Evolutionary conservation across 2,113 vertebrate genomes (phyloP).

Genomic region (Synchiropus splendidus): DNA sequence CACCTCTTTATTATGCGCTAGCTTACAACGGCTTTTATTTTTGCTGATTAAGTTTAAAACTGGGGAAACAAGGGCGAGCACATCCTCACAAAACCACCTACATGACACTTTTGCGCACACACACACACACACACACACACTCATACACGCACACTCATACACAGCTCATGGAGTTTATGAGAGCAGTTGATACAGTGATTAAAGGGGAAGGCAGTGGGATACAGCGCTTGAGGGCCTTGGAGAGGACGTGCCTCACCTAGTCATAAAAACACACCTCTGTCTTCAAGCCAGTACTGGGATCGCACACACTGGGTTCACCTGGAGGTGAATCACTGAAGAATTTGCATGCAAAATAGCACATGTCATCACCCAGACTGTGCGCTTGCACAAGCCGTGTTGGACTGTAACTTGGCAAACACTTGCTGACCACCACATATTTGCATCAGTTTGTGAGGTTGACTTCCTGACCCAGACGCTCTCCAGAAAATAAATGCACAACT

Average conservation of each 20-base stretch:
- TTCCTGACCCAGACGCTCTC: conserved; percentile 8
- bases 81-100: conserved; percentile 24
- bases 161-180: conserved; percentile 64
- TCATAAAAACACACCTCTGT: conserved; percentile 65
- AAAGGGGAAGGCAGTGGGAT: conserved; percentile 67
- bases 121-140: conserved; percentile 12
- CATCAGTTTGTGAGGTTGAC: conserved; percentile 12
- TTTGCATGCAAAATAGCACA: conserved; percentile 62
- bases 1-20: conserved; percentile 73
- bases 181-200: conserved; percentile 67
- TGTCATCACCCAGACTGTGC: conserved; percentile 45
- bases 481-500: too few species aligned
- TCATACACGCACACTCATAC: conserved; percentile 35
- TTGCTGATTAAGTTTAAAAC: conserved; percentile 76
- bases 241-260: conserved; percentile 63
- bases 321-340: conserved; percentile 61
- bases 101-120: conserved; percentile 1
- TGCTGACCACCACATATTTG: conserved; percentile 32
- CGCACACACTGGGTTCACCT: conserved; percentile 53
- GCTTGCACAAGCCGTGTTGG: conserved; percentile 17
- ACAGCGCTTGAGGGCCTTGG: conserved; percentile 64
- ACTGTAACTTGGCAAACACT: conserved; percentile 15
- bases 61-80: conserved; percentile 61
- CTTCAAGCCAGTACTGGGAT: conserved; percentile 50
- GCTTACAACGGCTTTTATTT: conserved; percentile 68